Evolutionary conservation across 2,888 invertebrate genomes (phyloP).

Genomic region (Arge pagana): DNA sequence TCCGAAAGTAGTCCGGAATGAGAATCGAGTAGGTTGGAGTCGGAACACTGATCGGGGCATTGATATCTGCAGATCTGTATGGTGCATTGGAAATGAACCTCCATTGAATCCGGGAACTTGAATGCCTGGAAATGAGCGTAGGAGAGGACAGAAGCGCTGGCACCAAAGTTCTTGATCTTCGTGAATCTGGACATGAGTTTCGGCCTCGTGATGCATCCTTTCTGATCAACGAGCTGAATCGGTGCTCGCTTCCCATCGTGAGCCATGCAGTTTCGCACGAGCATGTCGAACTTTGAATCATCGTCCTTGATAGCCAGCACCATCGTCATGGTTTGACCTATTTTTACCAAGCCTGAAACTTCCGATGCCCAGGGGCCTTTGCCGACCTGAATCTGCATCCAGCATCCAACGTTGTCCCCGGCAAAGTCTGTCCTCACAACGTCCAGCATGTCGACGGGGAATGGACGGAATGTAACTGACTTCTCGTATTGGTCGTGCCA

Average conservation of each 20-base stretch:
- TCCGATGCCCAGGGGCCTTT: slow-evolving; percentile 96
- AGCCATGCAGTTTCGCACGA: slow-evolving; percentile 91
- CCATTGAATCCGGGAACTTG: slow-evolving; percentile 96
- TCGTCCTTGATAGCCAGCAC: slow-evolving; percentile 94
- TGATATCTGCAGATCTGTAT: slow-evolving; percentile 92
- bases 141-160: slow-evolving; percentile 87
- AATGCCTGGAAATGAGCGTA: slow-evolving; percentile 95
- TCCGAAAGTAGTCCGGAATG: slow-evolving; percentile 61
- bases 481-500: slow-evolving; percentile 97
- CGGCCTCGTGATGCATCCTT: slow-evolving; percentile 89
- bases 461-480: slow-evolving; percentile 90
- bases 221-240: slow-evolving; percentile 89
- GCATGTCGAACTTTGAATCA: slow-evolving; percentile 93
- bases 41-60: slow-evolving; percentile 91
- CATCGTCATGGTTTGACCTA: slow-evolving; percentile 97
- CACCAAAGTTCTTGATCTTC: slow-evolving; percentile 94
- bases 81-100: slow-evolving; percentile 94
- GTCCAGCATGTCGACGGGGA: slow-evolving; percentile 94
- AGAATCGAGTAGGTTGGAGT: slow-evolving; percentile 57
- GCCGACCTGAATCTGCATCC: slow-evolving; percentile 97
- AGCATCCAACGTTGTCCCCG: slow-evolving; percentile 93
- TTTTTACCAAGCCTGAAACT: slow-evolving; percentile 91
- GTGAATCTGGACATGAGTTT: slow-evolving; percentile 93
- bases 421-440: slow-evolving; percentile 94
- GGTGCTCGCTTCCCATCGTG: slow-evolving; percentile 93